Evolutionary conservation across 2,797 vertebrate species (phyloP).

Genomic region (Muscicapa striata): DNA sequence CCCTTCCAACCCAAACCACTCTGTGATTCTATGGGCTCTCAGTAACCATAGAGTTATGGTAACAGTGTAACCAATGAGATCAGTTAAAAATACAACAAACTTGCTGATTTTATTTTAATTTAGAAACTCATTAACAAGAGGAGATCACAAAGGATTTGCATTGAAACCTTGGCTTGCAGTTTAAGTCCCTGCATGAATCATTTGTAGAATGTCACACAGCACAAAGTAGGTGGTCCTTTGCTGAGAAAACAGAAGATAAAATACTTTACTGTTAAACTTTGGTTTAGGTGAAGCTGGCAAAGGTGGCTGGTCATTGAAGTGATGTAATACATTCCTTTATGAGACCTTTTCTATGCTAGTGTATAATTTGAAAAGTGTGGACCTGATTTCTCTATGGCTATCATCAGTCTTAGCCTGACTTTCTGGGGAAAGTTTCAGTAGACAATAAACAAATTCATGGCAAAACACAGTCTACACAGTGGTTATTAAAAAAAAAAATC

Average conservation of each 20-base stretch:
- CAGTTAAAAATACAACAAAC: not conserved
- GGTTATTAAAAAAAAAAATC: not conserved
- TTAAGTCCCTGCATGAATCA: not conserved
- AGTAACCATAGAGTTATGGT: not conserved
- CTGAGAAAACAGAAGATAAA: not conserved
- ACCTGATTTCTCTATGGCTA: not conserved
- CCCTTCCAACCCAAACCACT: not conserved
- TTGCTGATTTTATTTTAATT: not conserved
- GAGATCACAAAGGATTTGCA: not conserved
- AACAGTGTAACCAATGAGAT: not conserved
- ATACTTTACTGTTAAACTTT: not conserved
- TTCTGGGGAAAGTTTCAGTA: not conserved
- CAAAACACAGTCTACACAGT: not conserved
- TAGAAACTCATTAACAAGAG: not conserved
- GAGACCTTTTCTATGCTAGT: not conserved
- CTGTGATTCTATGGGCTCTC: not conserved
- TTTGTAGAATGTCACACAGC: not conserved
- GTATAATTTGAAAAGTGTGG: not conserved
- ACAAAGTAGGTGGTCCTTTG: not conserved
- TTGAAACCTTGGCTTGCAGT: not conserved
- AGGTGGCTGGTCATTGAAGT: not conserved
- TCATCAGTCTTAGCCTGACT: not conserved
- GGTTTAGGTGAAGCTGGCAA: not conserved
- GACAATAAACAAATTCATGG: not conserved
- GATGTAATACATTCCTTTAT: not conserved